phyloP scores from a whole-genome alignment of 2,888 invertebrate species.

The Chalcis sispes region DNA sequence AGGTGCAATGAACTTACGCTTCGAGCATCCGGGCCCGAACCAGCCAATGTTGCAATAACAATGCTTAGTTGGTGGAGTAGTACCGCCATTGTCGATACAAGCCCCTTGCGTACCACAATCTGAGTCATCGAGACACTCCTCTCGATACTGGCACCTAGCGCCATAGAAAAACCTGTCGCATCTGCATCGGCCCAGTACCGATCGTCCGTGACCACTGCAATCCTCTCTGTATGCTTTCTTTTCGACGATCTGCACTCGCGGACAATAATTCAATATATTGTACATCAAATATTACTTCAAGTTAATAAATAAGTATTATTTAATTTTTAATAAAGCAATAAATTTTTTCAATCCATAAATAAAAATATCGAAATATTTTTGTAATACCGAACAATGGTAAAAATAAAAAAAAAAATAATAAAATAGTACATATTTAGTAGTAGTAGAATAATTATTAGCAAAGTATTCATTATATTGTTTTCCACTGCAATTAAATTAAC shows the following conservation, averaged over 20 bases:
- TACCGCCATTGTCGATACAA: constrained; percentile 89
- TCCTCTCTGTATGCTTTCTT: constrained; percentile 88
- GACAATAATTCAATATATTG: background rate
- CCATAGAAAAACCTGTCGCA: constrained; percentile 90
- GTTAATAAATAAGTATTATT: no score
- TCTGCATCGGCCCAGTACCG: constrained; percentile 86
- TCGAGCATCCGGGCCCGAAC: constrained; percentile 90
- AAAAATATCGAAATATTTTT: no score
- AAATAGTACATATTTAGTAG: no score
- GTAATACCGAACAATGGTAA: no score
- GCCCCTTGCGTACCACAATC: constrained; percentile 93
- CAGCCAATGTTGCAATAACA: constrained; percentile 95
- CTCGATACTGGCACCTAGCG: constrained; percentile 89
- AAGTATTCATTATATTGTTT: no score
- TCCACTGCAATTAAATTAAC: no score
- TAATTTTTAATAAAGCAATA: no score
- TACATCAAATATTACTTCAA: no score
- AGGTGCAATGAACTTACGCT: constrained; percentile 82
- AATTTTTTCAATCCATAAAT: no score
- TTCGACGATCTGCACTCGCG: constrained; percentile 67
- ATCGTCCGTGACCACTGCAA: constrained; percentile 91
- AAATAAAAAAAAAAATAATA: no score
- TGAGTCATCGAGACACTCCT: constrained; percentile 89
- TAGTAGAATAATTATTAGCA: no score
- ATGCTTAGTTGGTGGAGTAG: constrained; percentile 87